Conservation (phyloP, 2,113 vertebrate species). For the Scytalopus superciliaris region DNA sequence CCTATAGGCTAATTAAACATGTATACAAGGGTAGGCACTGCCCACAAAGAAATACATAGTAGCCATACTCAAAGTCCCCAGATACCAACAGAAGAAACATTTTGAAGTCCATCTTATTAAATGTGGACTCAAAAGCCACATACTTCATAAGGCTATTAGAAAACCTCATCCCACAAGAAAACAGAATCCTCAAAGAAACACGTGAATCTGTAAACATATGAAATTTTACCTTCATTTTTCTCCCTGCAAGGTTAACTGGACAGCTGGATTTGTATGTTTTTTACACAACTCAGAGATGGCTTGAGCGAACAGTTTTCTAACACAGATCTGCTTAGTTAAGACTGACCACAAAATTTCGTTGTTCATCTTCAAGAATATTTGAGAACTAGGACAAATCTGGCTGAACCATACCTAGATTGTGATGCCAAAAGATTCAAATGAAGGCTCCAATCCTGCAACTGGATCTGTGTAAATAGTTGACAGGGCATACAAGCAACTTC, state of each 20-base stretch:
- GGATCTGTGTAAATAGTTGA: slow-evolving; percentile 42
- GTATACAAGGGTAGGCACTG: neutral
- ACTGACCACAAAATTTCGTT: neutral
- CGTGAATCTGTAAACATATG: neutral
- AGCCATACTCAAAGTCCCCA: neutral
- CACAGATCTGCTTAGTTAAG: neutral
- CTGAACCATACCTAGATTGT: slow-evolving; percentile 28
- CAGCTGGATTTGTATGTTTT: neutral
- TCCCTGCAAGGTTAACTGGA: neutral
- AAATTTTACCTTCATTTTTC: slow-evolving; percentile 2
- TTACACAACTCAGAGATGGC: neutral
- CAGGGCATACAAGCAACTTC: slow-evolving; percentile 36
- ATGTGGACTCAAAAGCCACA: neutral
- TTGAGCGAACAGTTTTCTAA: neutral
- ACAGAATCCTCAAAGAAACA: neutral
- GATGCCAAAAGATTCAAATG: slow-evolving; percentile 44
- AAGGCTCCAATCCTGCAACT: slow-evolving; percentile 59
- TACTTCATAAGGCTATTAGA: neutral
- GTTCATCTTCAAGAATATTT: neutral
- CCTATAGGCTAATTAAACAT: neutral
- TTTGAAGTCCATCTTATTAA: neutral
- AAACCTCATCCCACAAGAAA: neutral
- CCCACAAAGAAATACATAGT: neutral
- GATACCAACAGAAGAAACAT: neutral
- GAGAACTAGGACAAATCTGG: neutral